Base-by-base conservation (phyloP, 2,888 invertebrate genomes). In the Prosopocoilus inquinatus region DNA sequence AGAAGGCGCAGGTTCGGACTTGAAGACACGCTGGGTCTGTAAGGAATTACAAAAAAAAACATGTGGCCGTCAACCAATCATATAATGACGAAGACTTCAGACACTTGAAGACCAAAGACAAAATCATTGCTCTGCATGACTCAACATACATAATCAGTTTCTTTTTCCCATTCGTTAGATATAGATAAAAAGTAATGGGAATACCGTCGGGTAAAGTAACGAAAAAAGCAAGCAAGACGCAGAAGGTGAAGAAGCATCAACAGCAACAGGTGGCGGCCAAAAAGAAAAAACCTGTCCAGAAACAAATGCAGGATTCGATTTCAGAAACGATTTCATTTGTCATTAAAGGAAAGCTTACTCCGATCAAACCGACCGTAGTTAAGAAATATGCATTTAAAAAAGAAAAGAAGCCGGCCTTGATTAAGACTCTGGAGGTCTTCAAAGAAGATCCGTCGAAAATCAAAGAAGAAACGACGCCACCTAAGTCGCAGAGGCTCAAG, bases 271-370 rank as follows among this genome's bases (percentile, higher is more conserved):
- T 28, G 20, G 52, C 65, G 7, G 71, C 67, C 51, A 73, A 68
- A 59, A 74, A 70, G 54, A 69, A 66, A 57, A 55, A 60, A 39
- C 50, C 47, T 53, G 66, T 55, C 43, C 63, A 57, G 63, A 68
- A 64, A 53, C 55, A 69, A 15, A 57, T 67, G 51, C 68, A 71
- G 54, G 75, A 75, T 58, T 71, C 72, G 7, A 68, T 75, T 43
- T 70, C 75, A 3, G 76, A 75, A 62, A 75, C 77, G 2, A 75
- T 76, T 55, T 72, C 75, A 3, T 75, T 74, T 57, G 75, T 75
- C n/a, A 74, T 75, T 28, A 73, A 75, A 60, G 75, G 75, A 33
- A 73, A 77, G 64, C 56, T 75, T 20, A 72, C 73, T 2, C 73
- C 73, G 2, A 68, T 73, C 11, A 71, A 72, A 59, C 65, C 72